A percentile compares a stretch with the other conserved stretches of the same genome.
phyloP scores from a whole-genome alignment of 2,113 vertebrate species.

The Cinclus mexicanus region DNA sequence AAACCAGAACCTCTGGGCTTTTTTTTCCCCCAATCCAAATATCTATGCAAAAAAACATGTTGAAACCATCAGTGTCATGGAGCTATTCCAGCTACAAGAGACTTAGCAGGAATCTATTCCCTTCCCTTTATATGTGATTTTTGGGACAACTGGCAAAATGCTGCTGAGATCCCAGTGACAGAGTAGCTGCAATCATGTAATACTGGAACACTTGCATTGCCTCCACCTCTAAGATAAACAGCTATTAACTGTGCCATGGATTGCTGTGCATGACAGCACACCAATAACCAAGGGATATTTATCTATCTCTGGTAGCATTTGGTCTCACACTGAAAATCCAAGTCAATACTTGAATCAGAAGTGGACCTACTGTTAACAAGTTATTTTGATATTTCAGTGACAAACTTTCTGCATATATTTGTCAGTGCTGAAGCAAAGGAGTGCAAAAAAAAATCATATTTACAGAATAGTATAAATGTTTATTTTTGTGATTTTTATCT shows the following conservation, averaged over 20 bases:
- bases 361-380: not conserved
- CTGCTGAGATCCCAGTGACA: not conserved
- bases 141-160: not conserved
- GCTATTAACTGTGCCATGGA: not conserved
- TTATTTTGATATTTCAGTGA: not conserved
- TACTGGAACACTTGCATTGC: not conserved
- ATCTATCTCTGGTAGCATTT: not conserved
- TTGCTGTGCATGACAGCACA: not conserved
- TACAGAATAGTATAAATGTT: conserved; percentile 90
- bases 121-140: not conserved
- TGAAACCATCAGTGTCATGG: not conserved
- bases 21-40: not conserved
- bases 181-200: not conserved
- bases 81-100: not conserved
- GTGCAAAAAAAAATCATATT: not conserved
- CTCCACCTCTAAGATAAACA: not conserved
- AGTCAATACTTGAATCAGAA: not conserved
- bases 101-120: not conserved
- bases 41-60: not conserved
- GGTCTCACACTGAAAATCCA: not conserved
- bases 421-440: not conserved
- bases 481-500: conserved; percentile 83
- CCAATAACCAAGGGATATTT: not conserved
- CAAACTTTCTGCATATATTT: not conserved
- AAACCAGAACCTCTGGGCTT: not conserved